Base-by-base conservation (phyloP, 2,113 vertebrate genomes). In the Capricornis sumatraensis region DNA sequence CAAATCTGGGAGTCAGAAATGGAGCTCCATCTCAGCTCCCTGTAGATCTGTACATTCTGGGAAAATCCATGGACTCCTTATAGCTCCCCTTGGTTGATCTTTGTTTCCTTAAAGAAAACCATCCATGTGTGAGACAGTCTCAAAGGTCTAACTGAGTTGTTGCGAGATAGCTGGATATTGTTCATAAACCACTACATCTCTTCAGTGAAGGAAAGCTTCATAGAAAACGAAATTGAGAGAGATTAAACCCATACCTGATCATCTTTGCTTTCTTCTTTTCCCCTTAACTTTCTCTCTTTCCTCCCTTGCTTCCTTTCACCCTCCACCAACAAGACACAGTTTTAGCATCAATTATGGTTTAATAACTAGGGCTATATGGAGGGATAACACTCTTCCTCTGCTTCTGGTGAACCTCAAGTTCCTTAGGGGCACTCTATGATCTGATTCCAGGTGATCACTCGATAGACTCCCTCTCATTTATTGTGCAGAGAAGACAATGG, bases 401-500 rank as follows among this genome's bases (percentile, higher is more conserved):
- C 43, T 71, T 87, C 43, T 5, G 2, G 12, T 55, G 47, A 91
- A 6, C 13, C 12, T 40, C 12, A 21, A 23, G 78, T 90, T 76
- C 23, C 47, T 58, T 40, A 13, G 40, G 33, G 27, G 7, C 9
- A 19, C 36, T 50, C 79, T 64, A 23, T 53, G 19, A 45, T 10
- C 21, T 84, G 81, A 28, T 43, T 33, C 19, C 30, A 62, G 0
- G 0, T 67, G 16, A 33, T 40, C 17, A 47, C 2, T 9, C 0
- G 36, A 19, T 36, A 82, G 60, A 58, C 11, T 23, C n/a, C 17
- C 53, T 81, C 9, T 81, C 13, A 28, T 27, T 25, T 76, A 43
- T 28, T 57, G 71, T 87, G 58, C 1, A 0, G n/a, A 71, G 64
- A 71, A 36, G 64, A 1, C 64, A 71, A 6, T 4, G n/a, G 64